Base-by-base conservation (phyloP, 2,888 invertebrate genomes). In the Lasioglossum figueresi region DNA sequence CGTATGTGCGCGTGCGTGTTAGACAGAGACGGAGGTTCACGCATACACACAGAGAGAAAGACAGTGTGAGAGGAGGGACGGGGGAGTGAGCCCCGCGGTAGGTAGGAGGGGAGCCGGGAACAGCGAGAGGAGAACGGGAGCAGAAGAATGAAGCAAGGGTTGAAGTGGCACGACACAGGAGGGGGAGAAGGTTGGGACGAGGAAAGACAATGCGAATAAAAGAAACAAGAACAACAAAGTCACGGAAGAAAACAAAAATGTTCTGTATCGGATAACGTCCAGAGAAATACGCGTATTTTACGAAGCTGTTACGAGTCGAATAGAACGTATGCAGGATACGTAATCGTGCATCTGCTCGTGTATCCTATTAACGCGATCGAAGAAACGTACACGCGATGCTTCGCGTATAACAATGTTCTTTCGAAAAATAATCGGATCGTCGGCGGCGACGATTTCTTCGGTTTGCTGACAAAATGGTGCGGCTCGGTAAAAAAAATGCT, bases 181-280 rank as follows among this genome's bases (percentile, higher is more conserved):
- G 59, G 52, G 66, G 45, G 75, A 48, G 76, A 63, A 80, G 45
- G 86, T 52, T 45, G 43, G 16, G 72, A 75, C 52, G 68, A 80
- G 63, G 80, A 75, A 68, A 74, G 76, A 81, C 70, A 75, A 72
- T 75, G 70, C 59, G 43, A 63, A 66, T 72, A 80, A 83, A 82
- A 63, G 76, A 82, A 37, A 52, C 34, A 77, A 68, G 75, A 74
- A 56, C 43, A 74, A 78, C 52, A 8, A 77, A 76, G 56, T 45
- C 45, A 75, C 78, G 34, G 56, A 79, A 77, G 74, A 77, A 79
- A 86, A 82, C 71, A 74, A 86, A 80, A 86, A 80, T 87, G 71
- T 79, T 82, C 66, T 63, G 76, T 74, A 79, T 73, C 79, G 59
- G 43, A 80, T 79, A 56, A 82, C 77, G 56, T 59, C 79, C 71